phyloP scores from a whole-genome alignment of 2,797 vertebrate genomes.

The Leptoclinus maculatus region DNA sequence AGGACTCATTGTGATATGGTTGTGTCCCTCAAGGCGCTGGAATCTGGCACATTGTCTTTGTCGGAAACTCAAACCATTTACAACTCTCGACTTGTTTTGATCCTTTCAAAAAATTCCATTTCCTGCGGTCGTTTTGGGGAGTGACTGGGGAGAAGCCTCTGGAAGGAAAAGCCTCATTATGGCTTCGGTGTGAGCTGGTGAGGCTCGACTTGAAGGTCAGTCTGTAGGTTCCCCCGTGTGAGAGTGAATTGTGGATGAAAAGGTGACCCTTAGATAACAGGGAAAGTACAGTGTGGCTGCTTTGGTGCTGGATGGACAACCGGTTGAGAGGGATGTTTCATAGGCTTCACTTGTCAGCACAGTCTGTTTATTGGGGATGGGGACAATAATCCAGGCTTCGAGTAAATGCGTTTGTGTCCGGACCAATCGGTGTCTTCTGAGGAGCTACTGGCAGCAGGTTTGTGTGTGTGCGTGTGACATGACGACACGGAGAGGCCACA shows the following conservation, averaged over 20 bases:
- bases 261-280: conserved; percentile 18
- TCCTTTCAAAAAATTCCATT: conserved; percentile 78
- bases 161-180: conserved; percentile 78
- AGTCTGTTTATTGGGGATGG: not conserved
- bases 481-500: too few relatives aligned
- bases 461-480: too few relatives aligned
- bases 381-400: not conserved
- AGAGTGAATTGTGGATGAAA: conserved; percentile 19
- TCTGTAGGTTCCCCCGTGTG: conserved; percentile 47
- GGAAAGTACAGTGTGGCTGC: not conserved
- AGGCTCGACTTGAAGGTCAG: conserved; percentile 63
- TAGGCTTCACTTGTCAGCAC: not conserved
- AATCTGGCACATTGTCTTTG: conserved; percentile 83
- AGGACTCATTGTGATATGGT: conserved; percentile 75
- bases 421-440: not conserved
- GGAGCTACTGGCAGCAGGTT: too few relatives aligned
- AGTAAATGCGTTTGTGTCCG: not conserved
- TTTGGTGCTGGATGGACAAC: not conserved
- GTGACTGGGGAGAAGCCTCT: conserved; percentile 65
- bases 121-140: conserved; percentile 70
- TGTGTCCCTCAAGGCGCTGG: conserved; percentile 79
- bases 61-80: conserved; percentile 81
- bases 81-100: conserved; percentile 82
- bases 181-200: conserved; percentile 62
- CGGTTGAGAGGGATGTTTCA: not conserved